These are phyloP conservation scores for Drosophila eohydei DNA, from an alignment of 2,888 invertebrate species.

Conservation along the genomic window DNA sequence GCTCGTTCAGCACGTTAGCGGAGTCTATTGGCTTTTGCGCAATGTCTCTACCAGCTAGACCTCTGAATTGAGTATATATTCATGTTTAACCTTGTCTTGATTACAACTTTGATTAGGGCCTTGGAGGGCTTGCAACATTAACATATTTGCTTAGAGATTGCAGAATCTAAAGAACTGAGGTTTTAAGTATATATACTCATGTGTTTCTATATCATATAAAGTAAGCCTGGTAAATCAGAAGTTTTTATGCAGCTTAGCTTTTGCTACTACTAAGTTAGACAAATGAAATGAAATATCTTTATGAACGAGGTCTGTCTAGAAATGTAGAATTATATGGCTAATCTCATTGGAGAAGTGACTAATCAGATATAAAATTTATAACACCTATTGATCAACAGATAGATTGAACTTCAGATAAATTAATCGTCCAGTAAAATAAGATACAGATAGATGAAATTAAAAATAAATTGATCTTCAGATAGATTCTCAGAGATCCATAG, in stretches of 20 bases:
- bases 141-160: too few relatives aligned
- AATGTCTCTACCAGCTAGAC: too few relatives aligned
- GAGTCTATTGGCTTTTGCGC: conserved; percentile 5
- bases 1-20: neutral
- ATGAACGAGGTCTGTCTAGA: too few relatives aligned
- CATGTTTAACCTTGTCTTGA: neutral
- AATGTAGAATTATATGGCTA: neutral
- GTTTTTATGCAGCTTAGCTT: neutral
- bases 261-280: too few relatives aligned
- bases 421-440: too few relatives aligned
- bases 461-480: neutral
- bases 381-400: neutral
- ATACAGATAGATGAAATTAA: neutral
- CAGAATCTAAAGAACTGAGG: neutral
- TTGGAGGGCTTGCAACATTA: too few relatives aligned
- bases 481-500: neutral
- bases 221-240: neutral
- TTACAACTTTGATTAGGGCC: neutral
- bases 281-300: too few relatives aligned
- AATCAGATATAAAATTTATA: neutral
- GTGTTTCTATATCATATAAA: neutral
- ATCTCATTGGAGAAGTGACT: neutral
- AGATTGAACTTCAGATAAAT: neutral
- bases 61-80: neutral
- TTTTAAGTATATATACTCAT: neutral